These are phyloP conservation scores for Palloptera scutellata DNA, from an alignment of 2,888 invertebrate genomes.

Conservation along the genomic window DNA sequence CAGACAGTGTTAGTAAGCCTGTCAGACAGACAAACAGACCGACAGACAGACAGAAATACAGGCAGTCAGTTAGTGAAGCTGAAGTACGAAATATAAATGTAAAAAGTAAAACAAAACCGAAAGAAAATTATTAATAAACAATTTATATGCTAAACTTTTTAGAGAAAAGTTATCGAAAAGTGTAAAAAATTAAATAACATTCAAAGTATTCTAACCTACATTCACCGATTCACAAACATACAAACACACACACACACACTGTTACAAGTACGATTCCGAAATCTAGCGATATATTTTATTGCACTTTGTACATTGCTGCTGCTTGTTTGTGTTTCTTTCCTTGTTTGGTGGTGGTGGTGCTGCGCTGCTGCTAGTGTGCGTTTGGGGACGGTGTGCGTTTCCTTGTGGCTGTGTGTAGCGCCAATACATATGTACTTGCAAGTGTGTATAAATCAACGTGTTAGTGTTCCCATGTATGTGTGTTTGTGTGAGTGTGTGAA, in stretches of 20 bases:
- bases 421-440: not conserved
- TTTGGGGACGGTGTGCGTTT: not conserved
- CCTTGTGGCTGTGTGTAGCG: not conserved
- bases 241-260: not conserved
- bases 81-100: constrained; percentile 15
- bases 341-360: not conserved
- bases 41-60: constrained; percentile 1
- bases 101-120: constrained; percentile 32
- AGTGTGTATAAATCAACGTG: not conserved
- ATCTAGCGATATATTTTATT: not conserved
- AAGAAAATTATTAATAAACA: constrained; percentile 4
- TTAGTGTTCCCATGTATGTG: constrained; percentile 2
- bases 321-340: not conserved
- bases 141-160: not conserved
- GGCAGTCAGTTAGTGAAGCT: not conserved
- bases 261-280: too few species aligned
- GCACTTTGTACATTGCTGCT: not conserved
- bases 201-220: constrained; percentile 25
- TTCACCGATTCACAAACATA: constrained; percentile 3
- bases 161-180: constrained; percentile 9
- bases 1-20: not conserved
- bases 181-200: constrained; percentile 15
- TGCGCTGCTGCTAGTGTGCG: not conserved
- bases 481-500: constrained; percentile 16
- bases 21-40: constrained; percentile 12